phyloP scores from a whole-genome alignment of 2,797 vertebrate species.

The Onychomys torridus region DNA sequence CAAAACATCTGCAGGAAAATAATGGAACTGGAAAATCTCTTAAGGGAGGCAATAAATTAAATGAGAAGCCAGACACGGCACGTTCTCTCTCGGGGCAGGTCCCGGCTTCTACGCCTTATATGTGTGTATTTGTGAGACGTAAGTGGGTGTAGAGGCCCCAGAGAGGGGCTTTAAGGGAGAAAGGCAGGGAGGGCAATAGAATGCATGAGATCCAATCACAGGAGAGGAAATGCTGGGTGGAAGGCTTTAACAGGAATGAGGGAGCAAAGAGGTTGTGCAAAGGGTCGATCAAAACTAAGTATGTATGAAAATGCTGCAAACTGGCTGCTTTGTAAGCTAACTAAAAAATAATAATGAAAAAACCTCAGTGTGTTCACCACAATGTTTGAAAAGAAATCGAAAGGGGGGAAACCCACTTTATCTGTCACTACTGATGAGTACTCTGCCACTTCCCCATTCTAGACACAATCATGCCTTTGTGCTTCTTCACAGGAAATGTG shows the following conservation, averaged over 20 bases:
- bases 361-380: background rate
- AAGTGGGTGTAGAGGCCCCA: background rate
- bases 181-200: background rate
- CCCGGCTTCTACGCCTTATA: background rate
- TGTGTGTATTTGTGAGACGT: background rate
- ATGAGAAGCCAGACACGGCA: background rate
- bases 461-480: background rate
- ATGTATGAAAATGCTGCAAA: too few relatives aligned
- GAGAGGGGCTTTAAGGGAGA: background rate
- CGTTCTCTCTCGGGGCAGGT: too few relatives aligned
- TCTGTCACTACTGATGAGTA: background rate
- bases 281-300: background rate
- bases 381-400: background rate
- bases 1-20: background rate
- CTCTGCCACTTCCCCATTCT: conserved; percentile 15
- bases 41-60: background rate
- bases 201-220: rapidly evolving
- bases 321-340: background rate
- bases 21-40: background rate
- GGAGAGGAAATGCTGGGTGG: too few relatives aligned
- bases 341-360: background rate
- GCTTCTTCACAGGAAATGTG: background rate
- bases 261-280: background rate
- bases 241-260: background rate
- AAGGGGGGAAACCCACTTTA: background rate